Evolutionary conservation across 53 echinoderm and acorn worm species (phyloP).

Genomic region (Astropecten irregularis): DNA sequence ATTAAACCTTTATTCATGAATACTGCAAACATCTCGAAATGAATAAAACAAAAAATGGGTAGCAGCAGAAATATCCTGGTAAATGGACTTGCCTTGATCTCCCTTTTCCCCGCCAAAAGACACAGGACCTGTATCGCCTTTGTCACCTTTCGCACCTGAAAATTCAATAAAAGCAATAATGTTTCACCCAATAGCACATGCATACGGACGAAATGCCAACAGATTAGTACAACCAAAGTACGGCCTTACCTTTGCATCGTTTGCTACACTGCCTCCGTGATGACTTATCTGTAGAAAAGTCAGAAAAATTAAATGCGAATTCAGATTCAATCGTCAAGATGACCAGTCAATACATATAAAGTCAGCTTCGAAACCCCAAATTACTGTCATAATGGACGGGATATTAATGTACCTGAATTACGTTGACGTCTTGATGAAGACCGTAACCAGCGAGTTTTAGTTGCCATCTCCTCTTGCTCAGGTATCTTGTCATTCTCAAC

Average conservation of each 20-base stretch:
- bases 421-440: not conserved
- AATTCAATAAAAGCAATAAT: not conserved
- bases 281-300: not conserved
- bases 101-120: conserved; percentile 15
- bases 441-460: not conserved
- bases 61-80: not conserved
- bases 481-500: not conserved
- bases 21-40: not conserved
- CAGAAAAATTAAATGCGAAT: not conserved
- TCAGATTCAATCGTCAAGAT: not conserved
- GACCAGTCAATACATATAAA: no score
- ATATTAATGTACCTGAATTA: not conserved
- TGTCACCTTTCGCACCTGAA: not conserved
- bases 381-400: not conserved
- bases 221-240: not conserved
- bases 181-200: not conserved
- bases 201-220: not conserved
- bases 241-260: not conserved
- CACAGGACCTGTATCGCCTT: not conserved
- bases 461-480: not conserved
- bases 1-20: not conserved
- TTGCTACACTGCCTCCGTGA: not conserved
- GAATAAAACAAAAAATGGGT: not conserved
- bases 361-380: not conserved
- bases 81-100: not conserved